Conservation (phyloP, 2,888 invertebrate genomes). For the Erebia aethiops region DNA sequence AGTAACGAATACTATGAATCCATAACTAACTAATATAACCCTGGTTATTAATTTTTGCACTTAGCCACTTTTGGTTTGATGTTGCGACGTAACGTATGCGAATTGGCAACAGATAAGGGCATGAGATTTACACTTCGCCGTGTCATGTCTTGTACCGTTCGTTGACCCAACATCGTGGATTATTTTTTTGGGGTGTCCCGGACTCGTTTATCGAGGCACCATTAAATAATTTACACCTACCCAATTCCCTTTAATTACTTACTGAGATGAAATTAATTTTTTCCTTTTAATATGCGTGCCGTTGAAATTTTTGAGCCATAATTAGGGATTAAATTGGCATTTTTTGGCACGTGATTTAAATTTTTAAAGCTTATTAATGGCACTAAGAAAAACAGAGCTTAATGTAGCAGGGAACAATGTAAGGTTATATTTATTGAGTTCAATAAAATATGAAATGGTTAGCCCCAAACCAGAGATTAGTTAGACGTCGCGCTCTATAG, state of each 20-base stretch:
- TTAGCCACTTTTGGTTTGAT: slow-evolving; percentile 6
- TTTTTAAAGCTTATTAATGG: not conserved
- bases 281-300: slow-evolving; percentile 19
- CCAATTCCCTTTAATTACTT: slow-evolving; percentile 37
- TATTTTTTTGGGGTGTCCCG: slow-evolving; percentile 36
- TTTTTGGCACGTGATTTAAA: slow-evolving; percentile 13
- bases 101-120: slow-evolving; percentile 73
- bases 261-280: slow-evolving; percentile 28
- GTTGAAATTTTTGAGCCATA: slow-evolving; percentile 12
- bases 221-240: slow-evolving; percentile 36
- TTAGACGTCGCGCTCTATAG: too few species aligned
- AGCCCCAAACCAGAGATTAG: too few species aligned
- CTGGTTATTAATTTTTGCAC: not conserved
- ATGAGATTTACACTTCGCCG: slow-evolving; percentile 73
- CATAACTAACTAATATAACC: not conserved
- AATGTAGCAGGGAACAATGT: not conserved
- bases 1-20: too few species aligned
- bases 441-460: not conserved
- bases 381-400: not conserved
- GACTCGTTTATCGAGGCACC: slow-evolving; percentile 36
- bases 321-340: slow-evolving; percentile 13
- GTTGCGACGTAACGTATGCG: slow-evolving; percentile 53
- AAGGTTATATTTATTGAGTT: not conserved
- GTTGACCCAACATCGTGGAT: slow-evolving; percentile 50
- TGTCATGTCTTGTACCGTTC: slow-evolving; percentile 68